phyloP scores from a whole-genome alignment of 2,888 invertebrate genomes.

The Lepidochitona cinerea region DNA sequence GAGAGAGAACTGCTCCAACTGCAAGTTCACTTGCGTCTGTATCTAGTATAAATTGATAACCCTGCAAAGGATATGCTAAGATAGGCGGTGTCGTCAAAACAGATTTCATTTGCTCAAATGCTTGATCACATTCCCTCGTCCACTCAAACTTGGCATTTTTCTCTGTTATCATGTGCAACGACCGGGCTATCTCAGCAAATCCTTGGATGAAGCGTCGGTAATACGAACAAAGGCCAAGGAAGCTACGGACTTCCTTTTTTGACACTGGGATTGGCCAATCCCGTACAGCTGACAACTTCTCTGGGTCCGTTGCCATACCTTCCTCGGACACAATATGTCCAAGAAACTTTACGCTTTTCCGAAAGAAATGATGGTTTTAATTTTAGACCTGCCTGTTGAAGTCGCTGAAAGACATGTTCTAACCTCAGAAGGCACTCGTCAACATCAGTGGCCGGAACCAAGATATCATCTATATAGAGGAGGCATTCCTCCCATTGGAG shows the following conservation, averaged over 20 bases:
- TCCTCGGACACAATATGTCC: slow-evolving; percentile 21
- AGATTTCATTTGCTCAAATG: slow-evolving; percentile 14
- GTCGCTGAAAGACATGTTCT: too few species aligned
- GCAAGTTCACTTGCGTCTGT: slow-evolving; percentile 26
- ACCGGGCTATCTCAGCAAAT: slow-evolving; percentile 24
- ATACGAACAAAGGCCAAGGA: slow-evolving; percentile 21
- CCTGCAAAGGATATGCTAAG: slow-evolving; percentile 15
- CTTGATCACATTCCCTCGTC: slow-evolving; percentile 16
- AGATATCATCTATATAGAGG: slow-evolving; percentile 35
- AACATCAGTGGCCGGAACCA: slow-evolving; percentile 26
- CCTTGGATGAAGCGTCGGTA: slow-evolving; percentile 18
- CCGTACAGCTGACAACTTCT: slow-evolving; percentile 13
- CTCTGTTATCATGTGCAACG: slow-evolving; percentile 23
- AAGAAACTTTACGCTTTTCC: slow-evolving; percentile 8
- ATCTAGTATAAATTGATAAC: slow-evolving; percentile 21
- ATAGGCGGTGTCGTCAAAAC: slow-evolving; percentile 1
- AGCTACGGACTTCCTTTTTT: slow-evolving; percentile 18
- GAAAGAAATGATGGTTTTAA: not conserved
- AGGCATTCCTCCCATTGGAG: slow-evolving; percentile 20
- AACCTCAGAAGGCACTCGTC: not conserved
- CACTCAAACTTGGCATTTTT: slow-evolving; percentile 13
- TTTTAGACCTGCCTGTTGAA: not conserved
- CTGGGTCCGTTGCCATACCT: slow-evolving; percentile 20
- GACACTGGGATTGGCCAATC: slow-evolving; percentile 17
- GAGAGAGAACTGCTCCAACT: slow-evolving; percentile 24